Conservation (phyloP, 2,888 invertebrate genomes). For the Ochropacha duplaris region DNA sequence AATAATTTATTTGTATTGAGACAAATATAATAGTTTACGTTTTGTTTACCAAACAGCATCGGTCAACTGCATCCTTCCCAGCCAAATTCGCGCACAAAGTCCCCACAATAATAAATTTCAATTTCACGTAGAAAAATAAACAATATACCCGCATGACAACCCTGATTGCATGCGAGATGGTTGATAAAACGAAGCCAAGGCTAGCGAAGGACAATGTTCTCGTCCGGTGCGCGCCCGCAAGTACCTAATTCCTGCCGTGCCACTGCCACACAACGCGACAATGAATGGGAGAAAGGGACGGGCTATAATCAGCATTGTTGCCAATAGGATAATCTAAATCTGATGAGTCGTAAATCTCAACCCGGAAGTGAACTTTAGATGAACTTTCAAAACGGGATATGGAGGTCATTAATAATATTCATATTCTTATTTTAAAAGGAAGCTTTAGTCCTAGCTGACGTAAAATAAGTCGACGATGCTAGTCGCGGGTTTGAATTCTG, state of each 20-base stretch:
- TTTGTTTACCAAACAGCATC: neutral
- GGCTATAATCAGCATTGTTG: slow-evolving; percentile 8
- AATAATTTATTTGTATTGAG: no score
- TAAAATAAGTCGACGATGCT: no score
- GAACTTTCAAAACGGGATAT: neutral
- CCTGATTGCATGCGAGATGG: slow-evolving; percentile 51
- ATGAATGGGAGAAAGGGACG: slow-evolving; percentile 16
- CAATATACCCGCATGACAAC: slow-evolving; percentile 56
- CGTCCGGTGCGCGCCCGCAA: slow-evolving; percentile 33
- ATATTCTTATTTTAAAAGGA: no score
- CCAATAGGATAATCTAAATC: slow-evolving; percentile 5
- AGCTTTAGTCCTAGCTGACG: no score
- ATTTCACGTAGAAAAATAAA: slow-evolving; percentile 46
- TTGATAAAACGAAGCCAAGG: slow-evolving; percentile 69
- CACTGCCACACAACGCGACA: slow-evolving; percentile 12
- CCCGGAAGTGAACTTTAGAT: neutral
- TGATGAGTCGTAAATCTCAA: neutral
- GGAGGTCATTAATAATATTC: no score
- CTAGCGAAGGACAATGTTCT: slow-evolving; percentile 76
- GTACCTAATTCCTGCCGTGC: slow-evolving; percentile 7
- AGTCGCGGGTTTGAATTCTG: no score
- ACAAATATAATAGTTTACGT: neutral
- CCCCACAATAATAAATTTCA: slow-evolving; percentile 43
- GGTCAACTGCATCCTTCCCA: slow-evolving; percentile 1
- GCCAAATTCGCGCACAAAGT: neutral